Evolutionary conservation across 2,113 vertebrate genomes (phyloP), one percentile per base, ranked within the genome.

Genomic region (Aegypius monachus): DNA sequence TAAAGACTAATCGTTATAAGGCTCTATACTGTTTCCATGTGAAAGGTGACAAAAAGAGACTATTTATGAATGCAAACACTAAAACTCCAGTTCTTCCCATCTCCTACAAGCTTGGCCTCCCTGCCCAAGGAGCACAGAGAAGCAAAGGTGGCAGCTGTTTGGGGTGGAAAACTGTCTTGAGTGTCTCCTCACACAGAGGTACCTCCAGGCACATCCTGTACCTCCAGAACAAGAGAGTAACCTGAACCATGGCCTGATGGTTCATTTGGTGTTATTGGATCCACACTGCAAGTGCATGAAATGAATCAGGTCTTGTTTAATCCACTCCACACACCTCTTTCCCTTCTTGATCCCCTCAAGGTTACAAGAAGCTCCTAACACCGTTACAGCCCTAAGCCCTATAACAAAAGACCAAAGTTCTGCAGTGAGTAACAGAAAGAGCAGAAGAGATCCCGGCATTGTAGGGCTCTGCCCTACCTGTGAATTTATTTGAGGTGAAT

Each of bases 11-110:
- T 15, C 34, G 11, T 72, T 50, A 15, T 31, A 43, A 81, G 23
- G 11, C 0, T 15, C 11, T 38, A 20, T 56, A 6, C 2, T 7
- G 3, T 55, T 89, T 73, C 29, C 3, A 3, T 31, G 10, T 50
- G 47, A 70, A 88, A 88, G 20, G 32, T 6, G 47, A 67, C 15
- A 75, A 71, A 65, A 79, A 4, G 6, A 74, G n/a, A 25, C 7
- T 18, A 43, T 67, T 74, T 67, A 27, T 10, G 40, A 34, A 71
- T 9, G 8, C 20, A 55, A 89, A 25, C 32, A 36, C 2, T 11
- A 18, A 52, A 48, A 42, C 23, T 52, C 9, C 31, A 20, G 11
- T 22, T 43, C 26, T 70, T 40, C 15, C 13, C 18, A 58, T 74
- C 27, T 88, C 19, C 11, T 32, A 3, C 17, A 17, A 72, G 6